Evolutionary conservation across 2,888 invertebrate genomes (phyloP).

Genomic region (Cerastis leucographa): DNA sequence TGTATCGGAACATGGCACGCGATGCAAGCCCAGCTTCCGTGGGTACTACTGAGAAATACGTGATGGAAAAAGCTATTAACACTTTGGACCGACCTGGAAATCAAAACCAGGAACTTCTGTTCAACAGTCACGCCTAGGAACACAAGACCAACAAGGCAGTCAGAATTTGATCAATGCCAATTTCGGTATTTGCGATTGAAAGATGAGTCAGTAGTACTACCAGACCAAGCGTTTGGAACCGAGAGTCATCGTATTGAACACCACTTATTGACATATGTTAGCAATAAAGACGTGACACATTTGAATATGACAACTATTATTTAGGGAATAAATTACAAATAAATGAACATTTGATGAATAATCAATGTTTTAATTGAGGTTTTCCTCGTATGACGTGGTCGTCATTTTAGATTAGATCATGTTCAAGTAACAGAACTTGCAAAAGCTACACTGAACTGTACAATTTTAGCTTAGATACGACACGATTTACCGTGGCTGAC

Average conservation of each 20-base stretch:
- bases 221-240: neutral
- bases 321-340: slow-evolving; percentile 44
- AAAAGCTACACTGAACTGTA: neutral
- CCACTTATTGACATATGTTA: slow-evolving; percentile 56
- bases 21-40: no score
- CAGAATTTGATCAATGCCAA: neutral
- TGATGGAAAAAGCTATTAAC: no score
- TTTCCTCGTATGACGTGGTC: slow-evolving; percentile 56
- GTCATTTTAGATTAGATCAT: neutral
- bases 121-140: neutral
- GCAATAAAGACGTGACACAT: slow-evolving; percentile 64
- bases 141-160: neutral
- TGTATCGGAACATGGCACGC: no score
- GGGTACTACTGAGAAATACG: no score
- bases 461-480: neutral
- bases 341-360: slow-evolving; percentile 42
- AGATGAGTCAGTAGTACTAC: neutral
- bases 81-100: no score
- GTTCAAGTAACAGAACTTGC: neutral
- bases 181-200: neutral
- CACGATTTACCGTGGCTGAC: neutral
- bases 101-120: neutral
- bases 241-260: slow-evolving; percentile 3
- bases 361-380: slow-evolving; percentile 25
- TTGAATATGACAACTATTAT: slow-evolving; percentile 39